These are phyloP conservation scores for Hemibates koningsi DNA, from an alignment of 2,113 vertebrate genomes.

Conservation along the genomic window DNA sequence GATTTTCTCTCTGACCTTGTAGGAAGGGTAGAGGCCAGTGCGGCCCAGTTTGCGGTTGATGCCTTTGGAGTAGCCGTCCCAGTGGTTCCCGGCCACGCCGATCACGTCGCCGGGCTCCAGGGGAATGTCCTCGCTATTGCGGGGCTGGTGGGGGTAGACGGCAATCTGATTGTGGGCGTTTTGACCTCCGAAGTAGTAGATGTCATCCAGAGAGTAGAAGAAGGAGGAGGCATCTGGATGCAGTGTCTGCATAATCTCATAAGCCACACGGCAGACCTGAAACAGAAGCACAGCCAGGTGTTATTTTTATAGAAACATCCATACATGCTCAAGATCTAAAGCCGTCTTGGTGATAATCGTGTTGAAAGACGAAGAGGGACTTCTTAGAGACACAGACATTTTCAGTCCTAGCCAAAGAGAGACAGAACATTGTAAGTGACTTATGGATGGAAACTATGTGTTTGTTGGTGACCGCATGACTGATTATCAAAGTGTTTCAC, in stretches of 20 bases:
- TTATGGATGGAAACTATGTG: slow-evolving; percentile 13
- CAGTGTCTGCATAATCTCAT: slow-evolving; percentile 98
- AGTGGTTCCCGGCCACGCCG: slow-evolving; percentile 97
- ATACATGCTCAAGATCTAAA: neutral
- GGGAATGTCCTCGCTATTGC: slow-evolving; percentile 88
- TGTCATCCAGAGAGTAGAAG: slow-evolving; percentile 97
- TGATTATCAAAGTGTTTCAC: neutral
- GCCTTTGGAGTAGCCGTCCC: slow-evolving; percentile 98
- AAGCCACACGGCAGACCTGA: slow-evolving; percentile 96
- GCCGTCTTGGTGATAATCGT: neutral
- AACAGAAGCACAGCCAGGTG: neutral
- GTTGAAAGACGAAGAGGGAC: neutral
- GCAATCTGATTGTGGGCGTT: slow-evolving; percentile 98
- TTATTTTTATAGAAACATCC: neutral
- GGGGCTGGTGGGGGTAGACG: slow-evolving; percentile 87
- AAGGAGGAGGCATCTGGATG: slow-evolving; percentile 93
- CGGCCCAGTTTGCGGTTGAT: slow-evolving; percentile 93
- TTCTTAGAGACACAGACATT: neutral
- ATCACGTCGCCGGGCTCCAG: slow-evolving; percentile 94
- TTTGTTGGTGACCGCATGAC: neutral
- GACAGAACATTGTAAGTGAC: neutral
- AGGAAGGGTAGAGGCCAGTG: slow-evolving; percentile 96
- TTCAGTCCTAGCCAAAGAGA: neutral
- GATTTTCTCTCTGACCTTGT: slow-evolving; percentile 97
- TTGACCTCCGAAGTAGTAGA: slow-evolving; percentile 98